Evolutionary conservation across 2,113 vertebrate genomes (phyloP).

Genomic region (Leptodactylus fuscus): DNA sequence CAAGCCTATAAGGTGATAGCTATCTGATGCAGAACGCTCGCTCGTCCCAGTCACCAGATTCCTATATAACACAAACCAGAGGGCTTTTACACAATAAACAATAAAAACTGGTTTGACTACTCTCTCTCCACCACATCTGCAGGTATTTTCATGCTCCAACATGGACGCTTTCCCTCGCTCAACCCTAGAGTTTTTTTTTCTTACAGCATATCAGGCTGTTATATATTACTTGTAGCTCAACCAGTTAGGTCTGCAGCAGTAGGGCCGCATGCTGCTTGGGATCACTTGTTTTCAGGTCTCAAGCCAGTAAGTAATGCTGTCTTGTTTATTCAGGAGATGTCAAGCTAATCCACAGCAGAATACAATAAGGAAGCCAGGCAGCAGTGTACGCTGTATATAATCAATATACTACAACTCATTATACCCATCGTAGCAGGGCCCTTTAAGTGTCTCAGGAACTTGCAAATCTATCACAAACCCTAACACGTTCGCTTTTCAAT

Average conservation of each 20-base stretch:
- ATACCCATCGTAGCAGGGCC: background rate
- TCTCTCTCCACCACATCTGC: slow-evolving; percentile 59
- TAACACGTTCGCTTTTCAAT: slow-evolving; percentile 10
- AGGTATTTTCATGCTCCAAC: slow-evolving; percentile 50
- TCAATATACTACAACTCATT: slow-evolving; percentile 14
- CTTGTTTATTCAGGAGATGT: slow-evolving; percentile 49
- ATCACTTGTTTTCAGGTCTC: slow-evolving; percentile 9
- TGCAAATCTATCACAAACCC: background rate
- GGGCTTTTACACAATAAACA: slow-evolving; percentile 66
- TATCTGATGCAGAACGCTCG: slow-evolving; percentile 6
- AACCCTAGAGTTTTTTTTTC: background rate
- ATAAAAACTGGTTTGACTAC: slow-evolving; percentile 64
- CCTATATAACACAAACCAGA: slow-evolving; percentile 61
- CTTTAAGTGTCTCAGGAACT: slow-evolving; percentile 16
- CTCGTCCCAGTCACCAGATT: slow-evolving; percentile 40
- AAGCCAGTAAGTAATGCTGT: slow-evolving; percentile 22
- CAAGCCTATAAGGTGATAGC: slow-evolving; percentile 1
- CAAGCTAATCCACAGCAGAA: slow-evolving; percentile 45
- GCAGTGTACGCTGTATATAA: background rate
- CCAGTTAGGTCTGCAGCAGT: background rate
- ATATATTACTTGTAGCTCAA: background rate
- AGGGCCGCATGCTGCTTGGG: slow-evolving; percentile 12
- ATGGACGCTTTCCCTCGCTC: slow-evolving; percentile 46
- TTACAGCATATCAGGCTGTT: background rate
- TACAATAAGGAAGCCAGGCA: slow-evolving; percentile 6